These are phyloP conservation scores for Drosophila bipectinata DNA, from an alignment of 1,140 invertebrate genomes.

Conservation along the genomic window DNA sequence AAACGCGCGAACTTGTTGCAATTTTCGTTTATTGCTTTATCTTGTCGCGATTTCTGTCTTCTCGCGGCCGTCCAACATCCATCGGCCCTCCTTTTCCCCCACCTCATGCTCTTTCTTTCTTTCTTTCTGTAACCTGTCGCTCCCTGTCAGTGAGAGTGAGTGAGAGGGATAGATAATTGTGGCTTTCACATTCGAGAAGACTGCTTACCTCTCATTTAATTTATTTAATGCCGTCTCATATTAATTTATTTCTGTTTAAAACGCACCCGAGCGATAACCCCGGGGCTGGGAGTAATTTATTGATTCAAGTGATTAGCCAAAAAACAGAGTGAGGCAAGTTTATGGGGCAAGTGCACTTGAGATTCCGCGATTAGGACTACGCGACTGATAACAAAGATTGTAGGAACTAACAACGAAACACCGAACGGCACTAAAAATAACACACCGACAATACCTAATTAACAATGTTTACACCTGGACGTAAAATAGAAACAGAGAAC, in stretches of 20 bases:
- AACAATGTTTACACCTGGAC: constrained; percentile 27
- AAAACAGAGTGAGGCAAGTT: constrained; percentile 9
- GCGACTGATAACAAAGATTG: constrained; percentile 39
- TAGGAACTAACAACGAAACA: constrained; percentile 3
- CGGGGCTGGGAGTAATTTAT: constrained; percentile 47
- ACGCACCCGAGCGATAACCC: constrained; percentile 33
- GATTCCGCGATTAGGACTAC: constrained; percentile 37
- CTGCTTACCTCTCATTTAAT: constrained; percentile 28
- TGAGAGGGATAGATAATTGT: not conserved
- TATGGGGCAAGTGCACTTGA: constrained; percentile 39
- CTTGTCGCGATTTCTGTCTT: constrained; percentile 44
- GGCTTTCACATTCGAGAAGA: constrained; percentile 12
- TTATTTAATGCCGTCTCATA: constrained; percentile 21
- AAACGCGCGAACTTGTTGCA: constrained; percentile 72
- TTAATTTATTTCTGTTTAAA: constrained; percentile 52
- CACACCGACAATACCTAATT: constrained; percentile 41
- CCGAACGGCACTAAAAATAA: constrained; percentile 15
- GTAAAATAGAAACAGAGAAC: constrained; percentile 9
- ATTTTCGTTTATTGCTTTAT: constrained; percentile 81
- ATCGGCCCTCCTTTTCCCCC: not conserved
- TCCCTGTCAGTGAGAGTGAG: not conserved
- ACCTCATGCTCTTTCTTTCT: not conserved
- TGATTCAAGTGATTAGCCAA: constrained; percentile 54
- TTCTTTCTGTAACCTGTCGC: not conserved
- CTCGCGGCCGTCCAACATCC: not conserved